Conservation (phyloP, 2,797 vertebrate genomes). For the Dryobates pubescens region DNA sequence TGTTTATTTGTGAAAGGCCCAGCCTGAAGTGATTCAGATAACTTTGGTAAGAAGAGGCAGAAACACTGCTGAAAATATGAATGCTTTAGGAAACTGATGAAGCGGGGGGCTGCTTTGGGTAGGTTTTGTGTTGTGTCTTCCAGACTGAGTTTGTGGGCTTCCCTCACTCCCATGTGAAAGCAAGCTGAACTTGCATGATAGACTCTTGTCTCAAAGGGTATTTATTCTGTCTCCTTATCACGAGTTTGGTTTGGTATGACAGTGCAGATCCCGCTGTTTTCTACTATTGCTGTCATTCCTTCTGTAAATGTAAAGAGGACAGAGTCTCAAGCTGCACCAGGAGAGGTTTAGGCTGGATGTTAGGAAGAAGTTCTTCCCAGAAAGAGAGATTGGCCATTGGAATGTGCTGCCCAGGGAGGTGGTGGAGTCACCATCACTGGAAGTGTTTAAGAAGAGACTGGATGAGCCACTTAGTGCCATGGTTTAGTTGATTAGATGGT, state of each 20-base stretch:
- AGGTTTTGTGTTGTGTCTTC: background rate
- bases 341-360: too few species aligned
- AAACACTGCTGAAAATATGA: background rate
- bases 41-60: background rate
- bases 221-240: background rate
- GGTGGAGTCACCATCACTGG: too few species aligned
- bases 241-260: background rate
- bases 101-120: background rate
- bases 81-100: background rate
- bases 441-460: too few species aligned
- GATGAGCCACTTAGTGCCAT: too few species aligned
- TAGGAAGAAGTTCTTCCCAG: too few species aligned
- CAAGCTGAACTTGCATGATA: background rate
- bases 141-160: background rate
- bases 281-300: fast-evolving
- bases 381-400: too few species aligned
- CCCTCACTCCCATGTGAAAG: background rate
- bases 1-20: background rate
- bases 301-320: background rate
- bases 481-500: too few species aligned
- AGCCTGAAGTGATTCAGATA: background rate
- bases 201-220: background rate
- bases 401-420: too few species aligned
- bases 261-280: background rate
- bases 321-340: too few species aligned